These are phyloP conservation scores for Lethenteron reissneri DNA, from an alignment of 2,113 vertebrate species.

Conservation along the genomic window DNA sequence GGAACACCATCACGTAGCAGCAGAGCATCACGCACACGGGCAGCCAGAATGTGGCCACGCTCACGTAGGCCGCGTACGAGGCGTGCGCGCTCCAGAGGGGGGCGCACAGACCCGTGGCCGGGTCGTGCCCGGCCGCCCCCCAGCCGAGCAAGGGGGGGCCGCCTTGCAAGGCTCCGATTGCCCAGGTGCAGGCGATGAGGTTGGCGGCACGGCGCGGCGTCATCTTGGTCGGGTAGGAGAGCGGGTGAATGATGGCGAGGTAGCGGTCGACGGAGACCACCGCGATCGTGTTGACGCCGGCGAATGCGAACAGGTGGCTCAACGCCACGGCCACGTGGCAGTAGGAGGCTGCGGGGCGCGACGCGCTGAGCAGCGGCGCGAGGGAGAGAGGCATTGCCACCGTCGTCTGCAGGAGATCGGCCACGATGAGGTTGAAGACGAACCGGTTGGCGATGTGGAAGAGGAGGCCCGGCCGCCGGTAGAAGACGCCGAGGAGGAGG, in stretches of 20 bases:
- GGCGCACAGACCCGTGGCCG: constrained; percentile 33
- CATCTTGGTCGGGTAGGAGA: constrained; percentile 56
- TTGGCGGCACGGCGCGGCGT: constrained; percentile 39
- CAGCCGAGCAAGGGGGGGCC: constrained; percentile 56
- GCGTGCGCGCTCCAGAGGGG: constrained; percentile 49
- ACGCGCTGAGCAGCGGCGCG: constrained; percentile 33
- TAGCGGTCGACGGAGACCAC: constrained; percentile 62
- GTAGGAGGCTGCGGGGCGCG: constrained; percentile 48
- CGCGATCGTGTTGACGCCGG: constrained; percentile 53
- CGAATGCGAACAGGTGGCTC: constrained; percentile 58
- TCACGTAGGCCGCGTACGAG: constrained; percentile 37
- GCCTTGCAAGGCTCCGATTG: constrained; percentile 43
- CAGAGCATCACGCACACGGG: constrained; percentile 44
- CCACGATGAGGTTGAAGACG: constrained; percentile 52
- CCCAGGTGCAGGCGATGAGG: constrained; percentile 49
- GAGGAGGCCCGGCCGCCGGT: constrained; percentile 50
- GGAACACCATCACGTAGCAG: constrained; percentile 61
- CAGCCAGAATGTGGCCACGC: constrained; percentile 39
- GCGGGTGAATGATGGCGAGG: constrained; percentile 55
- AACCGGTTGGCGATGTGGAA: constrained; percentile 51
- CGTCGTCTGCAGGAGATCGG: constrained; percentile 47
- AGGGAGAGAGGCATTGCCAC: constrained; percentile 57
- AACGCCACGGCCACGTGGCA: constrained; percentile 50
- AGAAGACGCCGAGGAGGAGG: constrained; percentile 45
- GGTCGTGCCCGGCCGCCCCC: constrained; percentile 44